Base-by-base conservation (phyloP, 2,888 invertebrate species). In the Drosophila lutescens region DNA sequence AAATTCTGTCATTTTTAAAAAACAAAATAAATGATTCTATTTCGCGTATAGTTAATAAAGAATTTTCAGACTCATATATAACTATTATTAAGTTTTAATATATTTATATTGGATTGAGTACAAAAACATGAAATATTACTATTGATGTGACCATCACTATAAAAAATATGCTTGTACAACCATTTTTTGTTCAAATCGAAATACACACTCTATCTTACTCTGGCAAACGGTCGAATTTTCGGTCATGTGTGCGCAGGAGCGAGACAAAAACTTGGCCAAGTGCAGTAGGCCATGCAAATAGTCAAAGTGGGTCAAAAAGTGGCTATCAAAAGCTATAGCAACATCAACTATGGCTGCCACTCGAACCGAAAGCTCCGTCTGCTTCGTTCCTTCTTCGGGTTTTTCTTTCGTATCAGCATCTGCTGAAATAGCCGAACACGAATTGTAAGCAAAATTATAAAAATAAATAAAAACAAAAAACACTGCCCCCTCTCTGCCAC, bases 271-370 rank as follows among this genome's bases (percentile, higher is more conserved):
- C 90, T 91, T 92, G 92, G 92, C 91, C 92, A 92, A 92, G 92
- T 92, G 92, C 92, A 92, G 91, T 92, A 92, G 92, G 92, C 92
- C 92, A 92, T 92, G 90, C 89, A 91, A 90, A 90, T 90, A 87
- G 79, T 53, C 76, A 83, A 91, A 91, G 89, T 91, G 88, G 91
- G 91, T 91, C 91, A 91, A 49, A 49, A 49, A 49, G 84, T 79
- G 32, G 60, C 76, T 67, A 69, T 67, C 67, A 53, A 71, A 71
- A 71, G 57, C 71, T 59, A 59, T 54, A 79, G 75, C 81, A 80
- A 84, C 80, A 57, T 53, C 53, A 32, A 73, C 63, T 47, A 72
- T 47, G 47, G 74, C 70, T 50, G 55, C 70, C 47, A 50, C n/a
- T 40, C 51, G 44, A 49, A 51, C 62, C 17, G 32, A 68, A 58